Evolutionary conservation across 2,797 vertebrate genomes (phyloP).

Genomic region (Myoxocephalus aenaeus): DNA sequence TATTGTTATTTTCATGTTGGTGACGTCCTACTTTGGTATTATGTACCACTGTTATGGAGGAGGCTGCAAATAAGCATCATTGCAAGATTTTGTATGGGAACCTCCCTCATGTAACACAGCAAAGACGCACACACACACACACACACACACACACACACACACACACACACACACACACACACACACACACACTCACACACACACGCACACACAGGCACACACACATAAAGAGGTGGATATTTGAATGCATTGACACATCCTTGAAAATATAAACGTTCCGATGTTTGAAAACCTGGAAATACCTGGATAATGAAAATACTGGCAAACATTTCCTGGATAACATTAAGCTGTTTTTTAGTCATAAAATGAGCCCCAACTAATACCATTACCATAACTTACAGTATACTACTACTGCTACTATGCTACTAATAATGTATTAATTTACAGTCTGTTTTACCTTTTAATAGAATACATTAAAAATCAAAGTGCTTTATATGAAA

Average conservation of each 20-base stretch:
- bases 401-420: neutral
- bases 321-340: neutral
- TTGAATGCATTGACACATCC: neutral
- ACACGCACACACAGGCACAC: too few species aligned
- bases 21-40: neutral
- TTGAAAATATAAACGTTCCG: neutral
- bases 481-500: neutral
- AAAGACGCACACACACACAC: neutral
- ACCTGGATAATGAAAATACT: neutral
- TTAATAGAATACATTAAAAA: neutral
- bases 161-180: neutral
- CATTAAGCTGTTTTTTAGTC: neutral
- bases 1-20: neutral
- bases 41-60: neutral
- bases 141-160: neutral
- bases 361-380: neutral
- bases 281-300: neutral
- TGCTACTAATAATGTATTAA: neutral
- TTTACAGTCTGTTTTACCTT: neutral
- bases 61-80: slow-evolving; percentile 1
- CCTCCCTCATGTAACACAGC: neutral
- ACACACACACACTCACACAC: neutral
- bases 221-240: neutral
- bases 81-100: neutral
- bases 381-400: neutral